phyloP scores from a whole-genome alignment of 2,888 invertebrate species.

The Strigamia transsilvanica region DNA sequence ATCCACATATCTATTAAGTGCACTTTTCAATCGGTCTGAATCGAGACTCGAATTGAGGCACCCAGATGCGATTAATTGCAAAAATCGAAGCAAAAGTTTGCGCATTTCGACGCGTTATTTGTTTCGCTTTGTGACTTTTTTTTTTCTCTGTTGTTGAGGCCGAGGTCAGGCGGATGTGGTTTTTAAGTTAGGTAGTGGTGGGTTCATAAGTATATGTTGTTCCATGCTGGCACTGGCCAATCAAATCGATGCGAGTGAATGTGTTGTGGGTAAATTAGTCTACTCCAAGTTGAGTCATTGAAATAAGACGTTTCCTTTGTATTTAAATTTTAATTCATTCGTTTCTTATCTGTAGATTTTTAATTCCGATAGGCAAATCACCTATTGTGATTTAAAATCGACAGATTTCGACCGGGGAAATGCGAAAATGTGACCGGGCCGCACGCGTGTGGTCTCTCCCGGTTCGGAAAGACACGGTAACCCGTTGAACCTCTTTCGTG shows the following conservation, averaged over 20 bases:
- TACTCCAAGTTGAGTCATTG: not conserved
- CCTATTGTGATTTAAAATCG: too few relatives aligned
- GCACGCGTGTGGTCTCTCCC: too few relatives aligned
- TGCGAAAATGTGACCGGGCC: too few relatives aligned
- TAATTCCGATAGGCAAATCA: not conserved
- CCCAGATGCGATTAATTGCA: not conserved
- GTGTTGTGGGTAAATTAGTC: not conserved
- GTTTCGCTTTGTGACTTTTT: not conserved
- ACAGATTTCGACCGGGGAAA: too few relatives aligned
- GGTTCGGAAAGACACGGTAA: too few relatives aligned
- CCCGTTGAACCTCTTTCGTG: too few relatives aligned
- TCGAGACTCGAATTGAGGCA: too few relatives aligned
- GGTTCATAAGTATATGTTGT: conserved; percentile 2
- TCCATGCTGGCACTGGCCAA: not conserved
- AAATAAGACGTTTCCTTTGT: not conserved
- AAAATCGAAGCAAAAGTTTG: not conserved
- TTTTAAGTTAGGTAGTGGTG: not conserved
- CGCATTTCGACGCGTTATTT: not conserved
- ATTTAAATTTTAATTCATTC: not conserved
- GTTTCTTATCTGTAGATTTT: not conserved
- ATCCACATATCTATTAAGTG: not conserved
- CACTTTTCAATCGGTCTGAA: not conserved
- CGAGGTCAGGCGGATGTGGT: not conserved
- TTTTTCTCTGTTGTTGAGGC: not conserved
- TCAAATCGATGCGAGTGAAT: not conserved